Evolutionary conservation across 2,797 vertebrate species (phyloP), one percentile per base, ranked within the genome.

Genomic region (Yasuhikotakia modesta): DNA sequence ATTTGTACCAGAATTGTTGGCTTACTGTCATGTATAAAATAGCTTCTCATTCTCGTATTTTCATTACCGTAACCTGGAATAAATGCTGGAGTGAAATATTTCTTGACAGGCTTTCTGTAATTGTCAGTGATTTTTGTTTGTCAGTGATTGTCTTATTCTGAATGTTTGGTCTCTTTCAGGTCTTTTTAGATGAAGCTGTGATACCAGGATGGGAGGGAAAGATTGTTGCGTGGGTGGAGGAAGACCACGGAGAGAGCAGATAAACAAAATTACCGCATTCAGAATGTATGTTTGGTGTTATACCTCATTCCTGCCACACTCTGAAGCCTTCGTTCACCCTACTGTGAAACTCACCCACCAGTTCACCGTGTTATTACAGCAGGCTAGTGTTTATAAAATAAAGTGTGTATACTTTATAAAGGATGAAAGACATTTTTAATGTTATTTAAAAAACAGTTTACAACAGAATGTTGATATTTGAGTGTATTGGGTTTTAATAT

Each of bases 191-290:
- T 16, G 95, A 96, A 60, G 96, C 97, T 22, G 88, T 98, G 50
- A 94, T 99, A 77, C 97, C 97, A 21, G 97, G 98, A 83, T 99
- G 98, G 98, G 98, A 99, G 85, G 97, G 97, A 58, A 99, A 99
- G 92, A 99, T 99, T 30, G 97, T 99, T 78, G 98, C 97, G 30
- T 99, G 98, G 98, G 96, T 99, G 68, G 98, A 99, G 90, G 97
- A 99, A 90, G 96, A 99, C 83, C 94, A 94, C 0, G 95, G 95
- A 77, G 96, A 96, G 84, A 94, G 94, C 88, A 95, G 94, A 92
- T 92, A 90, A 63, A 80, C 32, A 22, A 14, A 73, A 52, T 13
- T 32, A 19, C 17, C 57, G 19, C 5, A 39, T 43, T 58, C 24
- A 39, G 43, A 64, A 57, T 65, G 76, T 70, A 63, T 21, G 50